These are phyloP conservation scores for Yponomeuta evonymella DNA, from an alignment of 2,888 invertebrate species.

Conservation along the genomic window DNA sequence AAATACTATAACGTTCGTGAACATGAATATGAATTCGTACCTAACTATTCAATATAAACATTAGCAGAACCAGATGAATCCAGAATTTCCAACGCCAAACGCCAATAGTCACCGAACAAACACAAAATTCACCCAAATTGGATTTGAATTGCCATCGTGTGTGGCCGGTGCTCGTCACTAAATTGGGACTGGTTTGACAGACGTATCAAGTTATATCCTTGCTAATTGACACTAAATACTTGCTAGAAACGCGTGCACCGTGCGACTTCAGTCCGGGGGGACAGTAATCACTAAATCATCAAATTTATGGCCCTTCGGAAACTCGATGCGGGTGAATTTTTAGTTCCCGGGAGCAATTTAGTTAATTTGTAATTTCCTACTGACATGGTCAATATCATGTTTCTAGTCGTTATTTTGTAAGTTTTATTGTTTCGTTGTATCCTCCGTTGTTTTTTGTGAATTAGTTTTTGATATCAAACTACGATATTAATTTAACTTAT, in stretches of 20 bases:
- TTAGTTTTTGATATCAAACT: background rate
- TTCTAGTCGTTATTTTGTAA: background rate
- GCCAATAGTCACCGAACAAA: background rate
- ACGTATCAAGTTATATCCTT: constrained; percentile 29
- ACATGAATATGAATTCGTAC: too few relatives aligned
- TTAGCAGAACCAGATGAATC: background rate
- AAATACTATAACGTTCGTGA: too few relatives aligned
- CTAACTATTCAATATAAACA: too few relatives aligned
- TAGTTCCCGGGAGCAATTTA: background rate
- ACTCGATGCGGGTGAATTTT: constrained; percentile 9
- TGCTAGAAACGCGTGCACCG: constrained; percentile 7
- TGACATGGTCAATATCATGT: background rate
- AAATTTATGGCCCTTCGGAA: constrained; percentile 14
- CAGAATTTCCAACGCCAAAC: background rate
- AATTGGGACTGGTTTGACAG: constrained; percentile 5
- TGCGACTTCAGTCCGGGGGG: background rate
- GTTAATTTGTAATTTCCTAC: background rate
- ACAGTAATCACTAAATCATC: constrained; percentile 1
- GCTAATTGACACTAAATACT: constrained; percentile 44
- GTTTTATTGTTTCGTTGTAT: background rate
- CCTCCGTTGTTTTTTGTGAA: background rate
- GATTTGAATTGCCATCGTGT: constrained; percentile 23
- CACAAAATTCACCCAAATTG: background rate
- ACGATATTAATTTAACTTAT: background rate
- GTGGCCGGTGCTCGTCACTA: constrained; percentile 6